These are phyloP conservation scores for Apostichopus parvimensis DNA, from an alignment of 35 echinoderm and acorn worm genomes.

Conservation along the genomic window DNA sequence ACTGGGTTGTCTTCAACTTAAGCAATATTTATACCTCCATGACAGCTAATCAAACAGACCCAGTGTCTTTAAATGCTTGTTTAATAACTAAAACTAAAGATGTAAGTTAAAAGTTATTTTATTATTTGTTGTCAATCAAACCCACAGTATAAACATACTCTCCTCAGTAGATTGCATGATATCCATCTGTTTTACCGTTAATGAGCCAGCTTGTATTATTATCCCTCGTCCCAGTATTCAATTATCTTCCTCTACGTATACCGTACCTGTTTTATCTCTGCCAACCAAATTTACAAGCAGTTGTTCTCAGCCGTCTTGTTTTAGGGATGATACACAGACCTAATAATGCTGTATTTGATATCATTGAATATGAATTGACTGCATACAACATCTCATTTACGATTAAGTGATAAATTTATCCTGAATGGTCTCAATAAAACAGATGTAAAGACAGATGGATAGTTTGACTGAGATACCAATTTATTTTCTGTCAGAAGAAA, in stretches of 20 bases:
- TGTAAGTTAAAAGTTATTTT: too few species aligned
- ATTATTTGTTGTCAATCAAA: too few species aligned
- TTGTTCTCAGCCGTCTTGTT: neutral
- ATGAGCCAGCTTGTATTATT: too few species aligned
- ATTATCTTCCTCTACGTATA: neutral
- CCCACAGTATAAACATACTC: too few species aligned
- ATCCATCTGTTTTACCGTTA: neutral
- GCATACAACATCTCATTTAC: too few species aligned
- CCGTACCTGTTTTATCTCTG: neutral
- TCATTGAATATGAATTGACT: too few species aligned
- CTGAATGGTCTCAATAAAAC: neutral
- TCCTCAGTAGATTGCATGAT: neutral
- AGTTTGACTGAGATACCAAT: neutral
- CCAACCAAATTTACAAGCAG: neutral
- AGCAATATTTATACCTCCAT: too few species aligned
- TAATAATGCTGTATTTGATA: neutral
- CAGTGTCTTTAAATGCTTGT: too few species aligned
- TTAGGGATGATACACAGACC: neutral
- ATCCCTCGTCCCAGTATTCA: neutral
- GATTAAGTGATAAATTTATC: neutral
- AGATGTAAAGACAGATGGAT: too few species aligned
- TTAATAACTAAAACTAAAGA: too few species aligned
- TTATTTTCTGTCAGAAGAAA: neutral
- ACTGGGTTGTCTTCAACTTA: too few species aligned
- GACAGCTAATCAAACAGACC: too few species aligned